Evolutionary conservation across 2,888 invertebrate genomes (phyloP).

Genomic region (Chydorus sphaericus): DNA sequence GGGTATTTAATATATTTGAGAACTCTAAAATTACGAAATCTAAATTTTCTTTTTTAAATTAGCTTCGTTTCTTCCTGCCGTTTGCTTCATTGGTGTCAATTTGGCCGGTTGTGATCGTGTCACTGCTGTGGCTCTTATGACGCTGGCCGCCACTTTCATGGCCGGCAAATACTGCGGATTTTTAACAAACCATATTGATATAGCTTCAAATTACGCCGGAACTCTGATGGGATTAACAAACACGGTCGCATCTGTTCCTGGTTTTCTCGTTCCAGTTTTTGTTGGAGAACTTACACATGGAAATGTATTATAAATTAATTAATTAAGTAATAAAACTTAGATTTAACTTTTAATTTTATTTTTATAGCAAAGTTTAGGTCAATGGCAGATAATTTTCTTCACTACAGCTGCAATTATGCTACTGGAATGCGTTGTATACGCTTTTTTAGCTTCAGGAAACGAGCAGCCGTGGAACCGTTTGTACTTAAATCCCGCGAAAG

Average conservation of each 20-base stretch:
- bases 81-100: conserved; percentile 51
- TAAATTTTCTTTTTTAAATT: conserved; percentile 17
- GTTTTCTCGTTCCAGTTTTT: conserved; percentile 59
- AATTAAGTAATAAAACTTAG: too few species aligned
- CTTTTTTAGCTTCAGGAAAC: conserved; percentile 49
- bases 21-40: neutral
- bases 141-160: conserved; percentile 41
- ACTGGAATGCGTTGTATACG: conserved; percentile 48
- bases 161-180: conserved; percentile 75
- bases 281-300: conserved; percentile 56
- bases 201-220: conserved; percentile 53
- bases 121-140: conserved; percentile 49
- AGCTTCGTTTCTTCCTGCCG: conserved; percentile 51
- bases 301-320: conserved; percentile 60
- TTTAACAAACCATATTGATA: conserved; percentile 68
- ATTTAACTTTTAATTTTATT: conserved; percentile 1
- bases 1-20: conserved; percentile 31
- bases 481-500: too few species aligned
- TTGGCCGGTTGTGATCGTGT: conserved; percentile 48
- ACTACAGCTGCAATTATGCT: conserved; percentile 51
- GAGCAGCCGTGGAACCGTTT: conserved; percentile 49
- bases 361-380: conserved; percentile 51
- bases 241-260: conserved; percentile 61
- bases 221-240: conserved; percentile 68
- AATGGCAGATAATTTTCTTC: conserved; percentile 64